Evolutionary conservation across 2,113 vertebrate genomes (phyloP), one percentile per base, ranked within the genome.

Genomic region (Lethenteron camtschaticum): DNA sequence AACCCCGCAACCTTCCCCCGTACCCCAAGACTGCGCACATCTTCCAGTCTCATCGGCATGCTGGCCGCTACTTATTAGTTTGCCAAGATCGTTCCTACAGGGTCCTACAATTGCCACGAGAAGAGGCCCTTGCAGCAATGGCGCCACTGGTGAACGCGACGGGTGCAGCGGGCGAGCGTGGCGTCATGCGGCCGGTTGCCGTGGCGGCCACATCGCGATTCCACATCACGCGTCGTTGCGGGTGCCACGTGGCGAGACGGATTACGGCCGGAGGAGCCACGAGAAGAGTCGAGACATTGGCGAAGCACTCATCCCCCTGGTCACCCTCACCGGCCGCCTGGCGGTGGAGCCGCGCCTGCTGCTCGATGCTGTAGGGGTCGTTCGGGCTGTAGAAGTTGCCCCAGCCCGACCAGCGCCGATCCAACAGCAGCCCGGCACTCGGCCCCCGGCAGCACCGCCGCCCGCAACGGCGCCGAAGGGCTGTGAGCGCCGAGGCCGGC

Each of bases 281-380:
- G 3, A 18, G 13, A 63, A 63, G 4, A 63, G 16, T 14, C 59
- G 16, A 14, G 13, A 14, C 16, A 8, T 6, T 6, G 10, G n/a
- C 9, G 10, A 9, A 66, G 20, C 6, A 9, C 9, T 18, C 14
- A 14, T 18, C 60, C 60, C 14, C 14, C 14, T 66, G 8, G 14
- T 9, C 60, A 8, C 68, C 70, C 74, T 77, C 74, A 97, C 94
- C 88, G 74, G 94, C 94, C 20, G 94, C 94, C 75, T 99, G 94
- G 75, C 90, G 81, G 72, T 99, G 91, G 55, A 99, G 84, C 9
- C 87, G 84, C 13, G 94, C 94, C 79, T 99, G 90, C 74, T 90
- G 82, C 78, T 99, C 94, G 2, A 99, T 99, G 78, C 86, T 95
- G 79, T 95, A 99, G 1, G 86, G 77, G 56, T 95, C 90, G 57